These are phyloP conservation scores for Nomada hirtipes DNA, from an alignment of 2,888 invertebrate species.

Conservation along the genomic window DNA sequence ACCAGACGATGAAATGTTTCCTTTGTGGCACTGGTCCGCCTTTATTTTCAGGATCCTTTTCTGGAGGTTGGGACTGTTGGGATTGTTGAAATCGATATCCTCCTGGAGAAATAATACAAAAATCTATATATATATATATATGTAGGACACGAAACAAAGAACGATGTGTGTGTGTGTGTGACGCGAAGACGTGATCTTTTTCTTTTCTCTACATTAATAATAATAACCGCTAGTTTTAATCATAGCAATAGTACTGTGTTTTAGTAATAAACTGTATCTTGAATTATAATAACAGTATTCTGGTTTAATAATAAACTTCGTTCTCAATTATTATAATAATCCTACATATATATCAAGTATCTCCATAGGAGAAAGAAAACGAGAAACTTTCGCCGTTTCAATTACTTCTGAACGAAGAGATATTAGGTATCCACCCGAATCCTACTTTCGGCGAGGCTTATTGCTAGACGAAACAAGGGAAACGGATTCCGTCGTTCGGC, in stretches of 20 bases:
- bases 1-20: conserved; percentile 57
- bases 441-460: neutral
- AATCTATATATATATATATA: neutral
- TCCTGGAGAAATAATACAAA: conserved; percentile 67
- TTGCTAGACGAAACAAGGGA: neutral
- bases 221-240: too few relatives aligned
- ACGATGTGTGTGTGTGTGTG: too few relatives aligned
- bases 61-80: conserved; percentile 73
- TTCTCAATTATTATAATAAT: too few relatives aligned
- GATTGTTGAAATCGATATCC: conserved; percentile 74
- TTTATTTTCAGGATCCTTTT: conserved; percentile 72
- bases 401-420: neutral
- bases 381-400: neutral
- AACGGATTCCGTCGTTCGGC: neutral
- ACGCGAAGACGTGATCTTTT: too few relatives aligned
- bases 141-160: neutral
- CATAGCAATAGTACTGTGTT: too few relatives aligned
- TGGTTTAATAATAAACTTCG: too few relatives aligned
- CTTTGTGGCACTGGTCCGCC: conserved; percentile 74
- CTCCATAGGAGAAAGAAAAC: neutral
- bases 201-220: too few relatives aligned
- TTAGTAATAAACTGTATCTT: too few relatives aligned
- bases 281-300: too few relatives aligned
- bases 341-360: neutral
- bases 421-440: too few relatives aligned